Base-by-base conservation (phyloP, 2,888 invertebrate genomes). In the Hyppa rectilinea region DNA sequence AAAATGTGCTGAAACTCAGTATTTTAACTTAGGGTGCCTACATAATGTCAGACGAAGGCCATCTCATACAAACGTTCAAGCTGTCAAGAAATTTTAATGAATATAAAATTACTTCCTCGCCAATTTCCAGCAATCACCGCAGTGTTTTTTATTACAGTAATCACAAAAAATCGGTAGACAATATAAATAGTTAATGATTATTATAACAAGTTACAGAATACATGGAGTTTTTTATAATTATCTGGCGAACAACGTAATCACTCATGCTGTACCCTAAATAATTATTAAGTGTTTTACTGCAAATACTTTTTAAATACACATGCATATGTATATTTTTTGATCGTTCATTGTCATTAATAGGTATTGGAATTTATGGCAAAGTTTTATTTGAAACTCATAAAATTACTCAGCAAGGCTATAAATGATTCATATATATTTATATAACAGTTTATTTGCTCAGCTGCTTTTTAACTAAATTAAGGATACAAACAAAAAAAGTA, bases 21-120 rank as follows among this genome's bases (percentile, higher is more conserved):
- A 23, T 7, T 10, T 7, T 23, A 31, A 14, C 2, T 38, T 10
- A 26, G 6, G 31, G 2, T n/a, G 49, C 12, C 2, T 45, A 29
- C 20, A 20, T 36, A 23, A 12, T n/a, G 3, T 17, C 12, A 20
- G 20, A 43, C 20, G 20, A 43, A 40, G 43, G n/a, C 47, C 45
- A 58, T 52, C 40, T 40, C 36, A 43, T 29, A 49, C 29, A 38
- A 43, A 29, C 14, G 23, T 23, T 20, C 26, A 62, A 68, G 62
- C 14, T 62, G 31, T 45, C 36, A 63, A 75, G 29, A 60, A 75
- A 75, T 50, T 36, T 55, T 56, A 60, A 61, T 61, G 55, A 36
- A 56, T 60, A 12, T 59, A 63, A 64, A 69, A 80, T 66, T 63
- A 60, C 70, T 80, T 74, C 74, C 70, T 58, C 29, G 59, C 23